Base-by-base conservation (phyloP, 2,888 invertebrate species). In the Drosophila colorata region DNA sequence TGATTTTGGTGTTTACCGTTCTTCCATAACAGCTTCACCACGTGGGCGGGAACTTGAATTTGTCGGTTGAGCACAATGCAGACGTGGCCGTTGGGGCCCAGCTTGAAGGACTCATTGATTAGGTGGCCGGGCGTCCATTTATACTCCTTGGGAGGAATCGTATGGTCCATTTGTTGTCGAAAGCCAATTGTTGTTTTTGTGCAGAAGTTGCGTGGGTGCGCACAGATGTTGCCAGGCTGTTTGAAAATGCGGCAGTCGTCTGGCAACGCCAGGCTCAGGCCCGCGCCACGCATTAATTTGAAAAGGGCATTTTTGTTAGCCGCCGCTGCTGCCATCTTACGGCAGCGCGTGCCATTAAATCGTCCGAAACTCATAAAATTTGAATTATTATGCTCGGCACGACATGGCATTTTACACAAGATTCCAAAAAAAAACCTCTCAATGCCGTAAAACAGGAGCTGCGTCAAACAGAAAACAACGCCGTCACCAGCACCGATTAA, bases 41-140 rank as follows among this genome's bases (percentile, higher is more conserved):
- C 93, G 41, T 92, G 90, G 13, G 91, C 81, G 11, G 93, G 93
- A 73, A 94, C 93, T 41, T 90, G 80, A 25, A 96, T 93, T 40
- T 94, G 94, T 25, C 95, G 93, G 87, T 96, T 96, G 38, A 96
- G 92, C 58, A 96, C 93, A 25, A 96, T 65, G 48, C 96, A 92
- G 4, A 94, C 95, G 92, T 95, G 95, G 23, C 93, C 94, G 35
- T 89, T 75, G 1, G 61, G n/a, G 9, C 88, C 89, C 23, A 84
- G 38, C 13, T 49, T 72, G 16, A 71, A 88, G 35, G 70, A 59
- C n/a, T 89, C 79, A 51, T 51, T 74, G n/a, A 90, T 80, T 14
- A 90, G 64, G 38, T 87, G 61, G 35, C 70, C 74, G 1, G 90
- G 91, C 14, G 55, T 66, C 90, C 90, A 90, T 58, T 84, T 73